These are phyloP conservation scores for Drosophila eugracilis DNA, from an alignment of 1,140 invertebrate species.

Conservation along the genomic window DNA sequence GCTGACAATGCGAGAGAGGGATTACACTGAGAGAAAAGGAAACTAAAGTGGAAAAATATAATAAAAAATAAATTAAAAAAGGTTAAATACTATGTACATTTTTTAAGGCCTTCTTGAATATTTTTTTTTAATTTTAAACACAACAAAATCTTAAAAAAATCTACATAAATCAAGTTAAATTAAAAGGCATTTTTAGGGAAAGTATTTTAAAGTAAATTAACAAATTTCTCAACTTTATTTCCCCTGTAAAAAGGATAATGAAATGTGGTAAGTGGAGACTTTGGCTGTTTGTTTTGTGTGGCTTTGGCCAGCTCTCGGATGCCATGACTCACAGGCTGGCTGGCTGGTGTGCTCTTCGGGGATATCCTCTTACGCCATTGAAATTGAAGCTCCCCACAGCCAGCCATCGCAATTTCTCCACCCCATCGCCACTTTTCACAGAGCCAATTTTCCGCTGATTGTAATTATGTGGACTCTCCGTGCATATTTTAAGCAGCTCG, in stretches of 20 bases:
- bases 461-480: constrained; percentile 51
- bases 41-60: too few species aligned
- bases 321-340: constrained; percentile 29
- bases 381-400: constrained; percentile 33
- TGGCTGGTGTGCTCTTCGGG: constrained; percentile 6
- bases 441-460: constrained; percentile 60
- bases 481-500: constrained; percentile 65
- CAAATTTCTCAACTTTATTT: neutral
- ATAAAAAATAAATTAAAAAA: too few species aligned
- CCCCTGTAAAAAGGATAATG: constrained; percentile 1
- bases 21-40: neutral
- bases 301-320: constrained; percentile 2
- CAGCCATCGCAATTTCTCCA: constrained; percentile 4
- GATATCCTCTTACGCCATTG: constrained; percentile 52
- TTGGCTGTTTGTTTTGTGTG: constrained; percentile 28
- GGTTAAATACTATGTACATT: too few species aligned
- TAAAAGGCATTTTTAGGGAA: too few species aligned
- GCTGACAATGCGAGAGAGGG: neutral
- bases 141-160: neutral
- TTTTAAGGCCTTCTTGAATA: too few species aligned
- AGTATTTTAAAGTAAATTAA: neutral
- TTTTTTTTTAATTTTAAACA: too few species aligned
- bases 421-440: too few species aligned
- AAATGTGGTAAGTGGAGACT: constrained; percentile 5
- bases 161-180: too few species aligned